Base-by-base conservation (phyloP, 2,888 invertebrate genomes). In the Mantis religiosa region DNA sequence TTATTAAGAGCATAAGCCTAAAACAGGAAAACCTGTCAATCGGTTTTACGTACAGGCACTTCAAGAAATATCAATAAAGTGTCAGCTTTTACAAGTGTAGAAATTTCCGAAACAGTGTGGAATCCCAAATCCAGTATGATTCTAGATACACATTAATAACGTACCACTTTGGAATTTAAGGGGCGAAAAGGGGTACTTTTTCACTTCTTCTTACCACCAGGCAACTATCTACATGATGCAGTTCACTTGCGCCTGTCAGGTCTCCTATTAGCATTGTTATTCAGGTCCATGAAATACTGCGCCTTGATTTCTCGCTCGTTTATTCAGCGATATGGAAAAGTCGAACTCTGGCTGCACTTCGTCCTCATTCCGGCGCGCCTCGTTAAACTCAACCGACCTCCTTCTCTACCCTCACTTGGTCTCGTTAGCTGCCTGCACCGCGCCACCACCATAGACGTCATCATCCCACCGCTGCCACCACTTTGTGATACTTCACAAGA, bases 261-360 rank as follows among this genome's bases (percentile, higher is more conserved):
- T 34, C 81, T 54, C 88, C 88, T 88, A 88, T 88, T 88, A 88
- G 88, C 88, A 84, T 88, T 88, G 88, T 88, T 88, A 88, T 88
- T 88, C 85, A 54, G 88, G n/a, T 25, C 34, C 82, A 89, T 85
- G 89, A 88, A 88, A 89, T 89, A 88, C 85, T 82, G 88, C 28
- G 41, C 88, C 88, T 88, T 89, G 89, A 89, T 88, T 84, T 82
- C 85, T 14, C 25, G 54, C 88, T 89, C 89, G 89, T 89, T 89
- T 88, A 89, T 85, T 85, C 89, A 89, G 88, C 85, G 89, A 89
- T 89, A 89, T 88, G 88, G 89, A 89, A 89, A 86, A 89, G 87
- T 34, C 81, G 81, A 82, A 82, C 82, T 30, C 82, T 28, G 30
- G 85, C 84, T 47, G 85, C 85, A 28, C n/a, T 86, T 86, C 86